Base-by-base conservation (phyloP, 2,113 vertebrate genomes). In the Ceyx margarethae region DNA sequence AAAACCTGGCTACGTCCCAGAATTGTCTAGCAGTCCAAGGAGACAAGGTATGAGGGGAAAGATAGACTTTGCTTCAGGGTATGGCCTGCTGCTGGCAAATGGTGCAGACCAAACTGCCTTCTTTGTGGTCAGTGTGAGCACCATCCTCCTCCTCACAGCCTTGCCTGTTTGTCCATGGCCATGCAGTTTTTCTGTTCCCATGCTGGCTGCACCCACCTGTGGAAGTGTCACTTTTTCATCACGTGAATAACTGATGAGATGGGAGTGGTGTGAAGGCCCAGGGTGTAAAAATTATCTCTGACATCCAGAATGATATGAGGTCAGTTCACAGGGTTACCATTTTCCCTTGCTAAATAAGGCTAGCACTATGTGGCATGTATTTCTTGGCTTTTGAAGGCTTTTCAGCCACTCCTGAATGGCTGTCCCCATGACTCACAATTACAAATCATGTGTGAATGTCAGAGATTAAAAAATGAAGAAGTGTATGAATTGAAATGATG, bases 401-500 rank as follows among this genome's bases (percentile, higher is more conserved):
- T 74, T 81, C 68, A 92, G 37, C 43, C 31, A 45, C 81, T 71
- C 6, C 28, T 88, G 66, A 56, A 91, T 37, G 37, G n/a, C 23
- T 64, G 37, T 56, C 35, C 48, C 54, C 48, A 29, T 81, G 93
- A 90, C 13, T 91, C 73, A 74, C 28, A 54, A 72, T 68, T 79
- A 68, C 50, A 86, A 83, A 67, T 67, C 15, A 62, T 2, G 1
- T 84, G n/a, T 72, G n/a, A 53, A 71, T 40, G 61, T 75, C 69
- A 84, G 66, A 81, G 61, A 72, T 64, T 20, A 72, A 83, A 83
- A 94, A 95, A 92, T 81, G 61, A 65, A 90, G 48, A 89, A 72
- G 28, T 56, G 35, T 45, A 25, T 75, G 81, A 72, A 56, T 48
- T 43, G 43, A 81, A 90, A 74, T 83, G 31, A 73, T 66, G 73